phyloP scores from a whole-genome alignment of 2,797 vertebrate genomes.

The Avahi laniger region DNA sequence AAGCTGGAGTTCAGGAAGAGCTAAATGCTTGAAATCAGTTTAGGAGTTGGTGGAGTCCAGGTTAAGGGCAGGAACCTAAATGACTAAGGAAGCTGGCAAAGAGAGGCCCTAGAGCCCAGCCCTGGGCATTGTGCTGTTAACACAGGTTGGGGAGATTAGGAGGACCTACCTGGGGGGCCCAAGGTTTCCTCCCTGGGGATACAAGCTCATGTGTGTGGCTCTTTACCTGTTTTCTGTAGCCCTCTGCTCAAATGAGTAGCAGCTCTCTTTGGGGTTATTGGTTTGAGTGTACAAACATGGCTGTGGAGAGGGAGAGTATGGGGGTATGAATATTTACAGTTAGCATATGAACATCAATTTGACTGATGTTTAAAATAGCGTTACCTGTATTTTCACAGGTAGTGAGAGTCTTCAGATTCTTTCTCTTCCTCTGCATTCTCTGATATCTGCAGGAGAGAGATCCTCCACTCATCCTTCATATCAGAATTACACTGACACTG shows the following conservation, averaged over 20 bases:
- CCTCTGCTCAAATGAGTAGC: background rate
- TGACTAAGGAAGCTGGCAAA: background rate
- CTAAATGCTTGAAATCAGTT: background rate
- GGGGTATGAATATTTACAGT: background rate
- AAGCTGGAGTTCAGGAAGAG: background rate
- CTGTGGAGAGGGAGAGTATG: background rate
- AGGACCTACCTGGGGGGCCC: background rate
- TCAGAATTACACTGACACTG: background rate
- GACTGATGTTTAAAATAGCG: conserved; percentile 9
- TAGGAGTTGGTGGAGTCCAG: background rate
- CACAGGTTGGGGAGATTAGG: background rate
- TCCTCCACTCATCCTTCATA: background rate
- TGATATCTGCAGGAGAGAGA: background rate
- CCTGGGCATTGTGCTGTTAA: background rate
- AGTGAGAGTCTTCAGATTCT: background rate
- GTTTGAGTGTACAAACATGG: background rate
- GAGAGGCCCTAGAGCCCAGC: background rate
- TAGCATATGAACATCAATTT: background rate
- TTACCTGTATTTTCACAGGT: background rate
- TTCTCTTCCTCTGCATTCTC: background rate
- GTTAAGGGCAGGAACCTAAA: background rate
- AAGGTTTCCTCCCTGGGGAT: background rate
- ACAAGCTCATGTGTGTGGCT: background rate
- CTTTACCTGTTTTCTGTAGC: background rate
- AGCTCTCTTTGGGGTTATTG: background rate